Percentiles rank a stretch among this genome's conserved stretches.
Evolutionary conservation across 2,113 vertebrate genomes (phyloP).

Genomic region (Plotosus lineatus): DNA sequence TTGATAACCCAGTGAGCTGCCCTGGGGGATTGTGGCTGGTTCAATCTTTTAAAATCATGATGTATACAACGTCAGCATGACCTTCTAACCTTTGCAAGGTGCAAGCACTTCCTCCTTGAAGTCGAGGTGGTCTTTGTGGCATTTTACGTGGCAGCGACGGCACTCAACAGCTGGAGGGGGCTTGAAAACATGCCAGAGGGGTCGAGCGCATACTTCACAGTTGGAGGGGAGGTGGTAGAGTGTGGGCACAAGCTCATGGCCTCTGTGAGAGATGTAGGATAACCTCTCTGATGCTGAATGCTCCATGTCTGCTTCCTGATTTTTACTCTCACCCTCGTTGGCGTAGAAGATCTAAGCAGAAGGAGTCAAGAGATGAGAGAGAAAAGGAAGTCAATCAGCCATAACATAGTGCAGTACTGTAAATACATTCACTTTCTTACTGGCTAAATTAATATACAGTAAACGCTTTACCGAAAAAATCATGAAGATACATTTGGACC

Average conservation of each 20-base stretch:
- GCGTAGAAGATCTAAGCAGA: constrained; percentile 86
- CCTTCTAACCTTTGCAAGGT: constrained; percentile 86
- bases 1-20: no score
- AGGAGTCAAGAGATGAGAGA: not conserved
- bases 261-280: constrained; percentile 90
- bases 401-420: not conserved
- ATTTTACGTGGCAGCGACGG: constrained; percentile 92
- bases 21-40: not conserved
- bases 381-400: not conserved
- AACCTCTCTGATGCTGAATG: constrained; percentile 78
- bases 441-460: not conserved
- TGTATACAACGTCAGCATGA: not conserved
- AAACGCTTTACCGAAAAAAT: no score
- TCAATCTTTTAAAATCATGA: not conserved
- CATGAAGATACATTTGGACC: no score
- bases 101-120: constrained; percentile 89
- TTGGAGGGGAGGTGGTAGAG: constrained; percentile 96
- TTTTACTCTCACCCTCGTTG: constrained; percentile 95
- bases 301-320: constrained; percentile 83
- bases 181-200: constrained; percentile 93
- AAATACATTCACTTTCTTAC: not conserved
- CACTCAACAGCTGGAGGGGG: constrained; percentile 94
- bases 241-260: constrained; percentile 93
- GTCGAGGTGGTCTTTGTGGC: constrained; percentile 97
- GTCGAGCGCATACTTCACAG: constrained; percentile 92